These are phyloP conservation scores for Enteromius thamalakanensis DNA, from an alignment of 2,797 vertebrate species.

Conservation along the genomic window DNA sequence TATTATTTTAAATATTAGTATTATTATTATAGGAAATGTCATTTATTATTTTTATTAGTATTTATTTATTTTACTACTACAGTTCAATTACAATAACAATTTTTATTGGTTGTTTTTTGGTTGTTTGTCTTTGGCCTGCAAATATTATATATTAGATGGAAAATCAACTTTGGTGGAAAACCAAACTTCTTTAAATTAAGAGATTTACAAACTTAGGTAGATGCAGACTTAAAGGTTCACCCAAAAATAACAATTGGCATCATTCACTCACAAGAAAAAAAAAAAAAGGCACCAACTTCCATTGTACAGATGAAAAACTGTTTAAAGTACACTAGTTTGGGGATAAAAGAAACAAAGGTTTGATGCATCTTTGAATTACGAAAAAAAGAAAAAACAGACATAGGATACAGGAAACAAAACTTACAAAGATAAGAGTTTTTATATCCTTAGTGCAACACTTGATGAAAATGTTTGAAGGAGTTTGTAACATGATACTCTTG, in stretches of 20 bases:
- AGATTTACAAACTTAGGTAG: background rate
- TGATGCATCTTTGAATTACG: background rate
- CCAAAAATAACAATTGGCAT: background rate
- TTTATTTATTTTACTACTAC: too few species aligned
- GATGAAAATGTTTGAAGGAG: slow-evolving; percentile 9
- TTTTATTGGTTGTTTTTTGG: background rate
- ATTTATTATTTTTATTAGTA: too few species aligned
- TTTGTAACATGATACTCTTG: slow-evolving; percentile 3
- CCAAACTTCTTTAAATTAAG: background rate
- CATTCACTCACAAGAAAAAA: background rate
- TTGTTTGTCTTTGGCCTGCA: background rate
- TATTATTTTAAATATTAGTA: background rate
- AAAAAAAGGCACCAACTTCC: background rate
- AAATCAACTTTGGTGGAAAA: background rate
- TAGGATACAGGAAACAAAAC: background rate
- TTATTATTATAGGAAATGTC: background rate
- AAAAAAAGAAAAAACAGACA: background rate
- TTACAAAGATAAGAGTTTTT: background rate
- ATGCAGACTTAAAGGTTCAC: background rate
- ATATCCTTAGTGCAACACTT: background rate
- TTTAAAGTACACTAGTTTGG: background rate
- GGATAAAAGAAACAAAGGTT: background rate
- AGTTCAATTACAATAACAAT: background rate
- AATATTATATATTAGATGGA: background rate
- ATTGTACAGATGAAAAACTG: background rate